These are phyloP conservation scores for Harmothoe impar DNA, from an alignment of 2,888 invertebrate genomes.

Conservation along the genomic window DNA sequence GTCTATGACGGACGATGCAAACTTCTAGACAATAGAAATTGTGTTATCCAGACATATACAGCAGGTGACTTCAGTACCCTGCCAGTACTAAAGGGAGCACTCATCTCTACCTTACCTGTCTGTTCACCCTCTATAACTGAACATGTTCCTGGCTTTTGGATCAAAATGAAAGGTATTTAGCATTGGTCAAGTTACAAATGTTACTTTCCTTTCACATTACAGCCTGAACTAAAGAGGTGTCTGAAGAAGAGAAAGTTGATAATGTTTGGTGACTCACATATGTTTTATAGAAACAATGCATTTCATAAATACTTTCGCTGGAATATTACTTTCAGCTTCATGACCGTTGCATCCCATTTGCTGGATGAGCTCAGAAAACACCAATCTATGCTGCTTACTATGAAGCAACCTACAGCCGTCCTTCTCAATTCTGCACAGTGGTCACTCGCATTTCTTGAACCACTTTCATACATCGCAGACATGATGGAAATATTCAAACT, in stretches of 20 bases:
- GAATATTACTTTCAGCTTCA: not conserved
- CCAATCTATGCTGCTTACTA: not conserved
- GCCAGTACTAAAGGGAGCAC: too few relatives aligned
- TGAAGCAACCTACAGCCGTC: not conserved
- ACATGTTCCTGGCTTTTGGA: not conserved
- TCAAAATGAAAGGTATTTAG: not conserved
- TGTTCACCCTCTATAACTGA: too few relatives aligned
- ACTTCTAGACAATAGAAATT: too few relatives aligned
- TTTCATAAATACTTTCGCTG: not conserved
- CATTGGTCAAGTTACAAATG: slow-evolving; percentile 8
- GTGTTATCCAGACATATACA: too few relatives aligned
- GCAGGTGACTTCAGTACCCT: too few relatives aligned
- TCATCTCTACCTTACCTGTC: too few relatives aligned
- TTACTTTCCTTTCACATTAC: not conserved
- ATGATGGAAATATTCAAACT: not conserved
- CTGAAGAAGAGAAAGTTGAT: not conserved
- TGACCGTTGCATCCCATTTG: not conserved
- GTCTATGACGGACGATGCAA: too few relatives aligned
- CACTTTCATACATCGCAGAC: not conserved
- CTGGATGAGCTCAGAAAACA: not conserved
- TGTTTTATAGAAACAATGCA: not conserved
- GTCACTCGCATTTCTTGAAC: not conserved
- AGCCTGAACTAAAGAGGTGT: not conserved
- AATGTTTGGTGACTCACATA: slow-evolving; percentile 3
- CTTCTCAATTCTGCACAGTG: not conserved